Evolutionary conservation across 2,113 vertebrate species (phyloP), one percentile per base, ranked within the genome.

Genomic region (Elephantulus edwardii): DNA sequence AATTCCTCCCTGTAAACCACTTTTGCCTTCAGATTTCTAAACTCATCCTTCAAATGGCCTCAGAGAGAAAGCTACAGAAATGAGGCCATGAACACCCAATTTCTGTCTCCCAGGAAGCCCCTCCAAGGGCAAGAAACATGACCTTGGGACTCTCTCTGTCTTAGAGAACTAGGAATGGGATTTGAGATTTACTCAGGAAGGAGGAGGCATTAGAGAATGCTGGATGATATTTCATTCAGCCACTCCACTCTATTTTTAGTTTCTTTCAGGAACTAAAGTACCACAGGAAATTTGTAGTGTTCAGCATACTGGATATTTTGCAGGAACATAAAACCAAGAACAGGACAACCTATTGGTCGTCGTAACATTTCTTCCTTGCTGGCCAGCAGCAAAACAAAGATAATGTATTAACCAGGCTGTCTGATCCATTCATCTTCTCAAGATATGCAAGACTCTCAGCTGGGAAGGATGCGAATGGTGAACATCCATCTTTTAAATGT

Each of bases 401-500:
- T 79, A 91, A 95, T 89, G 46, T 52, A 94, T 93, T 90, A 92
- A 86, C 44, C 88, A 85, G 52, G 50, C 46, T 82, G 50, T 86
- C 54, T 0, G 0, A 85, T 42, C 38, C 77, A 91, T 94, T 93
- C 68, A 89, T 94, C 92, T 95, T 96, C 83, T 92, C 70, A 52
- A 81, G 74, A 85, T 76, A 91, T 10, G n/a, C 90, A 84, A n/a
- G 68, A 72, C 76, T 71, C 74, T 78, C 56, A 93, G 74, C 76
- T 86, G 79, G 52, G 38, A 85, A 84, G 89, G 93, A 90, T 7
- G 62, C 72, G 22, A 12, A 70, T n/a, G 38, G 56, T n/a, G 78
- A 86, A 56, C 80, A 95, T 91, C 42, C 74, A 50, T 91, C 94
- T 95, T 91, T 74, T 87, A 93, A 88, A 93, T 93, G 90, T 92